Base-by-base conservation (phyloP, 2,113 vertebrate genomes). In the Bettongia penicillata region DNA sequence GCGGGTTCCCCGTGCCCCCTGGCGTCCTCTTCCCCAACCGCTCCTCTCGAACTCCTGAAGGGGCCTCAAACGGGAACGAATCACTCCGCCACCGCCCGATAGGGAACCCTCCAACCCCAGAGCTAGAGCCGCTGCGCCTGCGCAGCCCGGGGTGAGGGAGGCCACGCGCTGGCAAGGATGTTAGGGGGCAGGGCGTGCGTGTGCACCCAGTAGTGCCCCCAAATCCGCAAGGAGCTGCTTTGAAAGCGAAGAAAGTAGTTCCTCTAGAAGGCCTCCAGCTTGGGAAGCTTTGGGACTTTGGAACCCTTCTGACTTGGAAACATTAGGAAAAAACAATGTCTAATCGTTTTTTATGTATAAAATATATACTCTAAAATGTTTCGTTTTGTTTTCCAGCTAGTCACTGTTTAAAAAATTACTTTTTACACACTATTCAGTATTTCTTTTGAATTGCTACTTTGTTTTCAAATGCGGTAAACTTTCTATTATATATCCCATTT, bases 31-130 rank as follows among this genome's bases (percentile, higher is more conserved):
- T 6, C 8, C 14, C 49, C 37, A 52, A 91, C 90, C 11, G n/a
- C 48, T 51, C 90, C 51, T 49, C 90, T 49, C 48, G 2, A 51
- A 49, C 49, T 10, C 25, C 25, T 26, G 25, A 2, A 11, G 8
- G 11, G 7, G 48, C 48, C 31, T 51, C 90, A 49, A 91, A 49
- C 49, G 90, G 90, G 51, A 51, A 52, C 90, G 90, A 49, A 91
- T 49, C 8, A 0, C 51, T 48, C 48, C 91, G 26, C 26, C 8
- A 3, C 0, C 0, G 14, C n/a, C 43, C 48, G 2, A 24, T 3
- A 0, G 0, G 19, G 16, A 26, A 9, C 6, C 92, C 48, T 48
- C 48, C 48, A 48, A 3, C 26, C 0, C 43, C 0, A 26, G 11
- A 1, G 52, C 43, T 1, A 0, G 37, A 43, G 19, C 19, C 6